Base-by-base conservation (phyloP, 2,797 vertebrate species). In the Etheostoma perlongum region DNA sequence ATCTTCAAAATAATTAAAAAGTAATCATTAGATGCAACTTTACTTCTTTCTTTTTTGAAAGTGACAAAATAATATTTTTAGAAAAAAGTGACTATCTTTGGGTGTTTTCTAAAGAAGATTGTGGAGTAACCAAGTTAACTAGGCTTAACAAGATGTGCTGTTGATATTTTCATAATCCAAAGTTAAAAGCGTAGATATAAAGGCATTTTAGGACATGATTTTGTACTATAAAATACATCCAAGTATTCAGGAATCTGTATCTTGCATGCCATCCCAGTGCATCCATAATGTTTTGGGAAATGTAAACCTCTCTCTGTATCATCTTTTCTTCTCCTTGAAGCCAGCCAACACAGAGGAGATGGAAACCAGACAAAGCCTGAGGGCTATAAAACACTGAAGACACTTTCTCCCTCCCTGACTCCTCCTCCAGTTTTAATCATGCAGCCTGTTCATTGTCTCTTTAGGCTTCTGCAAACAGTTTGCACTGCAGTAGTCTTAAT, bases 351-450 rank as follows among this genome's bases (percentile, higher is more conserved):
- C 68, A 72, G 81, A 67, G 77, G 68, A 85, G 86, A 89, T 76
- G 63, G 89, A 90, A 88, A 88, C 76, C 88, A 89, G 87, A 89
- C 89, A 33, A 87, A 88, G 89, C 90, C 89, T 68, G 75, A 82
- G 90, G 90, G 89, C 87, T 87, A 25, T 78, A 84, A 90, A 89
- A 85, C 81, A 80, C 86, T 61, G 88, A 85, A 86, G 84, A 90
- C 83, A 66, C 78, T 67, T 72, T 76, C 76, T 78, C 75, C 74
- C 78, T 81, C 82, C 72, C 78, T 77, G 78, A 80, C 90, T 91
- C 91, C 89, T 85, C 89, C 86, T 88, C 76, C 78, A 54, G 79
- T 88, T 88, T 89, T 88, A 79, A 91, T 92, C 86, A 84, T 80
- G 82, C 83, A 85, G 78, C 52, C 73, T 68, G 68, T 67, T 88